Evolutionary conservation across 2,888 invertebrate genomes (phyloP).

Genomic region (Synanthedon tipuliformis): DNA sequence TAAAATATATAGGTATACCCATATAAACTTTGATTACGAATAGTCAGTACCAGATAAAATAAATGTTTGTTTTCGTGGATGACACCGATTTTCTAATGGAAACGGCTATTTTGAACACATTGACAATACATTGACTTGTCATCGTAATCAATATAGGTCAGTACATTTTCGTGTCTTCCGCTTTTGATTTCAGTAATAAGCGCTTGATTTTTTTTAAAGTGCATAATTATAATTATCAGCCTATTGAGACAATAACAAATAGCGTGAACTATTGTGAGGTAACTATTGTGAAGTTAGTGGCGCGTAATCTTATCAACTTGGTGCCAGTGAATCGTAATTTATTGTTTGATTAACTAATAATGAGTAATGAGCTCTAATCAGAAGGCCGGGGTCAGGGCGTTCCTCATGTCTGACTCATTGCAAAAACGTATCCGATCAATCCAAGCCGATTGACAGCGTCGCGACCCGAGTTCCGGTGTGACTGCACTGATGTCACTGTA

Average conservation of each 20-base stretch:
- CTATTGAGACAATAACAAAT: too few species aligned
- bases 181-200: conserved; percentile 21
- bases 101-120: too few species aligned
- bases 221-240: too few species aligned
- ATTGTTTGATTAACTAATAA: conserved; percentile 40
- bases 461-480: conserved; percentile 13
- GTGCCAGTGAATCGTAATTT: conserved; percentile 17
- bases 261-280: too few species aligned
- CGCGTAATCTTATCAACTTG: conserved; percentile 29
- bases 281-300: not conserved
- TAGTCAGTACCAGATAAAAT: too few species aligned
- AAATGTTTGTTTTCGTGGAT: too few species aligned
- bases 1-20: too few species aligned
- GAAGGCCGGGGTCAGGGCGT: conserved; percentile 48
- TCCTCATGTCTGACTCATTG: conserved; percentile 50
- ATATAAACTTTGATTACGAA: too few species aligned
- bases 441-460: conserved; percentile 9
- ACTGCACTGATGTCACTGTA: conserved; percentile 8
- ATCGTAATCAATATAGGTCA: too few species aligned
- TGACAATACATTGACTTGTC: too few species aligned
- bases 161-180: conserved; percentile 1
- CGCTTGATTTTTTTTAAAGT: conserved; percentile 1
- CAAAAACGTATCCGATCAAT: conserved; percentile 13
- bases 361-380: conserved; percentile 60
- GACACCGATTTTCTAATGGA: too few species aligned